Evolutionary conservation across 2,888 invertebrate genomes (phyloP), one percentile per base, ranked within the genome.

Genomic region (Epinotia bilunana): DNA sequence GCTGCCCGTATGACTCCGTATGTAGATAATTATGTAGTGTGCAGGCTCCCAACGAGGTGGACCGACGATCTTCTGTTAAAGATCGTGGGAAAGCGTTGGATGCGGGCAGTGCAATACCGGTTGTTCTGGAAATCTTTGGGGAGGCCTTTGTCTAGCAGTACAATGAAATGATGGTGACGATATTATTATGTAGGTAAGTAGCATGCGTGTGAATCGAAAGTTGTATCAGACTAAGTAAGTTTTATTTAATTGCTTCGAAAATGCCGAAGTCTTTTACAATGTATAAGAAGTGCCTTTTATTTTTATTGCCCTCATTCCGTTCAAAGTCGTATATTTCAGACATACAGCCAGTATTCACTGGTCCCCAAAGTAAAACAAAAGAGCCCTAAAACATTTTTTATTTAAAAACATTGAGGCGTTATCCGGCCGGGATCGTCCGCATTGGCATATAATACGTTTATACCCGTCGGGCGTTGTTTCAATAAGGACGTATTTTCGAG

Each of bases 401-500:
- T 64, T 70, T 49, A 49, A 20, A 20, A 74, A 65, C 64, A 74
- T 58, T 64, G 64, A 70, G 46, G 43, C 70, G 13, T 74, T 60
- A 64, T 74, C 64, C 23, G 23, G 18, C 46, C 13, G 49, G 74
- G 43, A 74, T 60, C 68, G 68, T 71, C 64, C 53, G 23, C 60
- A 61, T 74, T 53, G 64, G 53, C 69, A 49, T 58, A 64, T 70
- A 65, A 74, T 71, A 74, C 74, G 53, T 71, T 62, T 67, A 75
- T 67, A 62, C 58, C 46, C 79, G 79, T 79, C 76, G 76, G 81
- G 79, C 80, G 79, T 80, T 82, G 80, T 81, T 85, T 84, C 84
- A 83, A 86, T 83, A 80, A 80, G 79, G 79, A 78, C 76, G 81
- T 78, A 81, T 80, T 80, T 83, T 83, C 83, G 78, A 74, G 80